Conservation (phyloP, 2,113 vertebrate species). For the Bungarus multicinctus region DNA sequence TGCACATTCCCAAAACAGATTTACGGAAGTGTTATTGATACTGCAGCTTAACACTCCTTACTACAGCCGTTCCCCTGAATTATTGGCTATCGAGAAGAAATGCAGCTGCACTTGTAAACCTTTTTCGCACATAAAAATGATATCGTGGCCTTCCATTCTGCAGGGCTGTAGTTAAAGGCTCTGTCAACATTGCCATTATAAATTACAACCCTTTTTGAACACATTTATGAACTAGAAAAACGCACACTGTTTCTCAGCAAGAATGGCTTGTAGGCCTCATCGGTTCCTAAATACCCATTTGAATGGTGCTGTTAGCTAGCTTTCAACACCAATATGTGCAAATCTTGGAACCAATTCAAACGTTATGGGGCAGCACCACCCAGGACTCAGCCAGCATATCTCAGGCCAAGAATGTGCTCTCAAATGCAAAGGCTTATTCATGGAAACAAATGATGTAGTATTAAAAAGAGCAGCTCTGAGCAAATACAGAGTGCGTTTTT, state of each 20-base stretch:
- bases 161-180: constrained; percentile 43
- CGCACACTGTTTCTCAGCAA: constrained; percentile 48
- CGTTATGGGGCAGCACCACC: constrained; percentile 10
- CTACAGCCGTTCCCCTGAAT: constrained; percentile 37
- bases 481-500: background rate
- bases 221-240: constrained; percentile 54
- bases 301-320: constrained; percentile 56
- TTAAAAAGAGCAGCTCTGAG: background rate
- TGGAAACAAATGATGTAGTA: background rate
- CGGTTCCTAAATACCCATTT: constrained; percentile 59
- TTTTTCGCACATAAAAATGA: constrained; percentile 52
- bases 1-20: constrained; percentile 54
- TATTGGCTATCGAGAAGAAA: constrained; percentile 44
- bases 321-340: constrained; percentile 42
- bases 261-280: constrained; percentile 59
- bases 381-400: background rate
- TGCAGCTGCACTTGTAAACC: constrained; percentile 49
- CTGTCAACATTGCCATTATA: constrained; percentile 49
- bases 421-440: background rate
- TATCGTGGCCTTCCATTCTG: constrained; percentile 23
- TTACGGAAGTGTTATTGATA: constrained; percentile 44
- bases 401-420: background rate
- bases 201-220: constrained; percentile 64
- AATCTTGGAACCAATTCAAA: constrained; percentile 22
- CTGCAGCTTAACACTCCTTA: constrained; percentile 42